phyloP scores from a whole-genome alignment of 2,797 vertebrate genomes.

The Notoglanidium macrostoma region DNA sequence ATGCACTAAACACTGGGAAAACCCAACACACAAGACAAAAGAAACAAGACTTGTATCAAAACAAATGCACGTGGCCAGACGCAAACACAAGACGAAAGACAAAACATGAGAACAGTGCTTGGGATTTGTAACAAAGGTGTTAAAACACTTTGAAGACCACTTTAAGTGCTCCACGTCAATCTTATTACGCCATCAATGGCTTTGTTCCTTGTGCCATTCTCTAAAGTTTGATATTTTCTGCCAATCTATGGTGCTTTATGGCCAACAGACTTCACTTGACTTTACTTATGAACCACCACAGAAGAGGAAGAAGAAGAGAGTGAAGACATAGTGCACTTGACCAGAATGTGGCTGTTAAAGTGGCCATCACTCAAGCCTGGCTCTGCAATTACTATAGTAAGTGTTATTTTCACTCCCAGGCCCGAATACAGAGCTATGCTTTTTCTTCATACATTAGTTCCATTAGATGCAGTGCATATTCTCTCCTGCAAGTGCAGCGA shows the following conservation, averaged over 20 bases:
- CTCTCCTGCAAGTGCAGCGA: conserved; percentile 19
- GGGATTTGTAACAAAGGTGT: neutral
- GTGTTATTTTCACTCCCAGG: conserved; percentile 40
- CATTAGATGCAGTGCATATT: conserved; percentile 48
- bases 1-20: neutral
- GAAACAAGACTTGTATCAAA: neutral
- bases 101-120: neutral
- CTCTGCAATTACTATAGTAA: conserved; percentile 40
- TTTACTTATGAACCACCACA: conserved; percentile 3
- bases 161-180: neutral
- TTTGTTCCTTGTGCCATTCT: neutral
- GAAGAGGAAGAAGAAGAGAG: neutral
- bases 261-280: neutral
- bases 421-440: conserved; percentile 47
- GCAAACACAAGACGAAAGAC: neutral
- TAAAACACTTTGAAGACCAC: neutral
- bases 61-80: neutral
- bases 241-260: neutral
- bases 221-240: neutral
- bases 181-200: neutral
- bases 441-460: conserved; percentile 51
- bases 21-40: neutral
- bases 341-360: conserved; percentile 28
- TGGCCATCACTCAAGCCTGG: conserved; percentile 32
- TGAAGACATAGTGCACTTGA: conserved; percentile 23